A percentile compares a stretch with the other conserved stretches of the same genome.
Conservation (phyloP, 2,113 vertebrate genomes). For the Pimephales promelas region DNA sequence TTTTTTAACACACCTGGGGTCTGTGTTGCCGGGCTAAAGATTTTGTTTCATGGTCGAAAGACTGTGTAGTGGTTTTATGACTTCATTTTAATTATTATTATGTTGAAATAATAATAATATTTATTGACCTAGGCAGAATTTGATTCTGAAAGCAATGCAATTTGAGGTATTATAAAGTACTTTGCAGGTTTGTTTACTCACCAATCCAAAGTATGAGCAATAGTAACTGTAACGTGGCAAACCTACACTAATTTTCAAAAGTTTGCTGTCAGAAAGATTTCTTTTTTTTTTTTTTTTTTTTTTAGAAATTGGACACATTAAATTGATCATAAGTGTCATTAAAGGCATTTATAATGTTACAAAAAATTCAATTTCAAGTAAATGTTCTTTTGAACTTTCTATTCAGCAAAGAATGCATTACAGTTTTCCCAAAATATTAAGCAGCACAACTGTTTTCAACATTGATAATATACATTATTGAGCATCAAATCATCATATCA, state of each 20-base stretch:
- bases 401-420: neutral
- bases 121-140: neutral
- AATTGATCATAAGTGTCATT: neutral
- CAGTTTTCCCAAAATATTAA: neutral
- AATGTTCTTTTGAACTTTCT: neutral
- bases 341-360: neutral
- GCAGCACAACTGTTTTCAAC: neutral
- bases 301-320: neutral
- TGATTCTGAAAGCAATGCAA: neutral
- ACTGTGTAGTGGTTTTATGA: slow-evolving; percentile 2
- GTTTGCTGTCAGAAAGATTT: neutral
- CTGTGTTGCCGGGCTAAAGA: neutral
- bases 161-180: neutral
- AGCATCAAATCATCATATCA: neutral
- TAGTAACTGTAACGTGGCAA: neutral
- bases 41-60: slow-evolving; percentile 13
- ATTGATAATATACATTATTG: neutral
- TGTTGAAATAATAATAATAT: too few relatives aligned
- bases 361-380: neutral
- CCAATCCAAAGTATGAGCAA: neutral
- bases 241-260: neutral
- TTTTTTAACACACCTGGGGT: neutral
- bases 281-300: too few relatives aligned
- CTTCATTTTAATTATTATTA: neutral
- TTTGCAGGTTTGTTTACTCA: neutral